These are phyloP conservation scores for Platycnemis pennipes DNA, from an alignment of 2,888 invertebrate species.

Conservation along the genomic window DNA sequence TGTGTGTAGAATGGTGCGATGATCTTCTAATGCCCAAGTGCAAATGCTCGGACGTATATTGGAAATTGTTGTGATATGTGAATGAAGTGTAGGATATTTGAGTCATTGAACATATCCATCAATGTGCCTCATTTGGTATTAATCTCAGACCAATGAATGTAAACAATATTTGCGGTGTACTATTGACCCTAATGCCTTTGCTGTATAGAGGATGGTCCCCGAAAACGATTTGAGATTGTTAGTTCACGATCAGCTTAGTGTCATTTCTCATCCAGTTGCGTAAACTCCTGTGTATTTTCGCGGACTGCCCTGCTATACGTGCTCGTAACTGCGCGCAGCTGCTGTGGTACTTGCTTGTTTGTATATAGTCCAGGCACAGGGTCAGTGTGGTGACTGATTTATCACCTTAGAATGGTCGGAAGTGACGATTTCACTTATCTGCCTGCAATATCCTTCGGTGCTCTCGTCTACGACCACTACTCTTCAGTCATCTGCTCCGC, in stretches of 20 bases:
- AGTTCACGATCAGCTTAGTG: not conserved
- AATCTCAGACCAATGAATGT: not conserved
- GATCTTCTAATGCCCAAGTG: not conserved
- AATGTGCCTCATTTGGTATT: not conserved
- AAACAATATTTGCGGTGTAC: not conserved
- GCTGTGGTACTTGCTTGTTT: not conserved
- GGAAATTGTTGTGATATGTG: not conserved
- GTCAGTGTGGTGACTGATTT: not conserved
- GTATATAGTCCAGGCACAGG: not conserved
- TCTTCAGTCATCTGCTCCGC: not conserved
- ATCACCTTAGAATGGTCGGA: not conserved
- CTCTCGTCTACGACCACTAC: not conserved
- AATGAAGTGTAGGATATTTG: not conserved
- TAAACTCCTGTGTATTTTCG: not conserved
- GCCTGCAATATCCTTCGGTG: not conserved
- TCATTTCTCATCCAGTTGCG: not conserved
- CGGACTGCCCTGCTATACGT: not conserved
- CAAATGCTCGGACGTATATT: not conserved
- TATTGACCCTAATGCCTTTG: not conserved
- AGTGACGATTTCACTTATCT: not conserved
- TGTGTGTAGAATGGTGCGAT: not conserved
- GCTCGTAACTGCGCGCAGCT: conserved; percentile 7
- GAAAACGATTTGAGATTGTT: not conserved
- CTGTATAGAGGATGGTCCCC: not conserved
- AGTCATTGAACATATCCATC: not conserved